Base-by-base conservation (phyloP, 2,113 vertebrate species). In the Nibea coibor region DNA sequence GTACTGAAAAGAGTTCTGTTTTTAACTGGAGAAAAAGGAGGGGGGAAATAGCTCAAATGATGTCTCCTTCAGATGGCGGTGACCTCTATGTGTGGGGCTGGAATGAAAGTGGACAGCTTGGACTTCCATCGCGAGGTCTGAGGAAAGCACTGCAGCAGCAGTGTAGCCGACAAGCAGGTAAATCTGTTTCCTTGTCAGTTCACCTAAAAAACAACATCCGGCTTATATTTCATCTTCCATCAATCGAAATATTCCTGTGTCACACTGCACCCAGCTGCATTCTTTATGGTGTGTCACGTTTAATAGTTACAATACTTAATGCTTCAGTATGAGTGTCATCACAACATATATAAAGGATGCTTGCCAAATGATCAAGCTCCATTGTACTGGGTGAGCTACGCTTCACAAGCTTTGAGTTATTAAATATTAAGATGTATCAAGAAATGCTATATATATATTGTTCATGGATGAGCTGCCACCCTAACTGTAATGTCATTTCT, bases 11-110 rank as follows among this genome's bases (percentile, higher is more conserved):
- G 3, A 2, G 1, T 75, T 15, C 17, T 53, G 0, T 2, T 4
- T 0, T 53, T 10, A 57, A 28, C 6, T 50, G 28, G 42, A 42
- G 16, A 4, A 2, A 11, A 14, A 20, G 28, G n/a, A 5, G 31
- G 31, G 31, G 31, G 24, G 15, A 45, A 26, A 20, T 3, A 19
- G 12, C 1, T 16, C 0, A 58, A 66, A 57, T 31, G 0, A 17
- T n/a, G 10, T 81, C 42, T 74, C 72, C 39, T 63, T 71, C 58
- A 99, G 98, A 94, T 50, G 89, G 91, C 0, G 97, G 97, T 17
- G 98, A 99, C 63, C 81, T 99, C 47, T 99, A 99, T 2, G 4
- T 96, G 68, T 99, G 98, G 98, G 98, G 98, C 85, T 99, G 98
- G 98, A 99, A 99, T 4, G 97, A 98, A 66, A 96, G 96, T 0